Evolutionary conservation across 1,140 invertebrate genomes (phyloP).

Genomic region (Papilio machaon): DNA sequence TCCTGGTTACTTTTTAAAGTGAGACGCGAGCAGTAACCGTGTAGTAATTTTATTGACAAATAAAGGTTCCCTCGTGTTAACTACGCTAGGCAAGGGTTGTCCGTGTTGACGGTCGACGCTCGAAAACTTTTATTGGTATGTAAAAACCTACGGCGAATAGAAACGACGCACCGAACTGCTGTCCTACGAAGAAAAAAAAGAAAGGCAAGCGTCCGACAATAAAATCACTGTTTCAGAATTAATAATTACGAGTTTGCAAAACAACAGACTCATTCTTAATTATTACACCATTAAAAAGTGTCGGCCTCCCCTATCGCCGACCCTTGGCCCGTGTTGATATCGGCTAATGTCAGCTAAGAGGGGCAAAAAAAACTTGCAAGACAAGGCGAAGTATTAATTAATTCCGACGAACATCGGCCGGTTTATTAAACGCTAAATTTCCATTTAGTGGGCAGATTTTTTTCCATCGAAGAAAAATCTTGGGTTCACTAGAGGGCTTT

Average conservation of each 20-base stretch:
- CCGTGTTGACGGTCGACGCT: slow-evolving; percentile 26
- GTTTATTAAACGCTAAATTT: slow-evolving; percentile 78
- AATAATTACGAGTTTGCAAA: slow-evolving; percentile 71
- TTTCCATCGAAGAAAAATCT: slow-evolving; percentile 52
- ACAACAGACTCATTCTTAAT: slow-evolving; percentile 77
- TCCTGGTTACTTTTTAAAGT: slow-evolving; percentile 65
- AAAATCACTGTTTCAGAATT: slow-evolving; percentile 67
- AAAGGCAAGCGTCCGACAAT: slow-evolving; percentile 41
- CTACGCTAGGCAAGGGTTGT: slow-evolving; percentile 38
- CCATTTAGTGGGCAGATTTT: slow-evolving; percentile 65
- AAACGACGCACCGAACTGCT: slow-evolving; percentile 30
- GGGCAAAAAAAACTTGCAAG: slow-evolving; percentile 72
- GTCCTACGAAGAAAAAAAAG: slow-evolving; percentile 40
- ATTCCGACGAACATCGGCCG: slow-evolving; percentile 63
- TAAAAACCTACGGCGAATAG: slow-evolving; percentile 29
- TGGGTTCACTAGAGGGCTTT: slow-evolving; percentile 58
- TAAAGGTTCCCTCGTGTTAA: slow-evolving; percentile 63
- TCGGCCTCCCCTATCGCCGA: slow-evolving; percentile 56
- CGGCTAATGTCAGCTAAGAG: slow-evolving; percentile 59
- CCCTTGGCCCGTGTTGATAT: slow-evolving; percentile 63
- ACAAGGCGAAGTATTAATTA: slow-evolving; percentile 79
- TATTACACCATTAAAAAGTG: slow-evolving; percentile 74
- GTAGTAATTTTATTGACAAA: slow-evolving; percentile 72
- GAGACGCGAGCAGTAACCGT: slow-evolving; percentile 56
- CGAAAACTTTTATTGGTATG: slow-evolving; percentile 39